phyloP scores from a whole-genome alignment of 1,140 invertebrate species.

The Aporrectodea caliginosa region DNA sequence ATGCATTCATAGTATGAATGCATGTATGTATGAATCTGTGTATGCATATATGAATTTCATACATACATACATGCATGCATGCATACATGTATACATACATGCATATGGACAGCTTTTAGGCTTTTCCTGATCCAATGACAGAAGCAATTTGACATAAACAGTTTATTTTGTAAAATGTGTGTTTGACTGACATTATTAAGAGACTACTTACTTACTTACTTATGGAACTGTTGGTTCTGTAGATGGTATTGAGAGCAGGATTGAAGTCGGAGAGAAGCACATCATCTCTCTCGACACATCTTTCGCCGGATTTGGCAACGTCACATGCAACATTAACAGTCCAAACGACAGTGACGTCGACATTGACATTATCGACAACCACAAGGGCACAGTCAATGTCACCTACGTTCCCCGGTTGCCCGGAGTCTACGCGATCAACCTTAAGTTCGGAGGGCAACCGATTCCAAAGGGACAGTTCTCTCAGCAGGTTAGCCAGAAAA shows the following conservation, averaged over 20 bases:
- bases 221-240: not conserved
- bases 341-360: constrained; percentile 73
- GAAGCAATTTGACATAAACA: not conserved
- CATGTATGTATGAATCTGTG: too few species aligned
- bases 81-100: too few species aligned
- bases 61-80: too few species aligned
- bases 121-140: not conserved
- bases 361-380: constrained; percentile 78
- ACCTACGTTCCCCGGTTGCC: constrained; percentile 75
- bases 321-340: constrained; percentile 77
- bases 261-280: constrained; percentile 68
- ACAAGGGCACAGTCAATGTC: constrained; percentile 74
- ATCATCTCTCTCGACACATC: constrained; percentile 77
- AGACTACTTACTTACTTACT: not conserved
- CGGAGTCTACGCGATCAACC: constrained; percentile 77
- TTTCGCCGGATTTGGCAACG: constrained; percentile 75
- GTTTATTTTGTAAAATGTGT: not conserved
- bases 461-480: constrained; percentile 80
- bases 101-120: not conserved
- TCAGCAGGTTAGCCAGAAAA: too few species aligned
- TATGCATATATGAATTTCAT: too few species aligned
- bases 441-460: constrained; percentile 82
- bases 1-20: too few species aligned
- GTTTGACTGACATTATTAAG: not conserved
- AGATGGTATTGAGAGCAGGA: constrained; percentile 47